A percentile compares a stretch with the other conserved stretches of the same genome.
phyloP scores from a whole-genome alignment of 53 echinoderm and acorn worm species.

The Luidia sarsii region DNA sequence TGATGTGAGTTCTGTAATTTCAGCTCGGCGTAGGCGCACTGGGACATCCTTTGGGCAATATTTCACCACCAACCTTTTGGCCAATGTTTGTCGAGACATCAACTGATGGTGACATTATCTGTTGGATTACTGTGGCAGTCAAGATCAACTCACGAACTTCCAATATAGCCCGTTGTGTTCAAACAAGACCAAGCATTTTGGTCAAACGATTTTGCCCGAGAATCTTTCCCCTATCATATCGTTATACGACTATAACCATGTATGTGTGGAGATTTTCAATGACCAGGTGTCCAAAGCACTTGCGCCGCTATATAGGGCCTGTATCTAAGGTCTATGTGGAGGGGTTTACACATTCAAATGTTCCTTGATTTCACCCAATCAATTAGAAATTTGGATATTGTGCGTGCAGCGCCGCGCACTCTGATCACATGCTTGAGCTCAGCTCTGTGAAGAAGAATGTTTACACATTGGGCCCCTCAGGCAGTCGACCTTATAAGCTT shows the following conservation, averaged over 20 bases:
- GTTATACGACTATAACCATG: too few species aligned
- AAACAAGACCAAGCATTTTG: too few species aligned
- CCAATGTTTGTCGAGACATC: neutral
- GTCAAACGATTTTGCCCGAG: too few species aligned
- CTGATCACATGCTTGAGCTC: neutral
- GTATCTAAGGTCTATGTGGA: too few species aligned
- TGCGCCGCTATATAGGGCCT: too few species aligned
- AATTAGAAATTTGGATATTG: too few species aligned
- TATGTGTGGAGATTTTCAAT: too few species aligned
- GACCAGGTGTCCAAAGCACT: too few species aligned
- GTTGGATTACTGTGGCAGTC: neutral
- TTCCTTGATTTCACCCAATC: too few species aligned
- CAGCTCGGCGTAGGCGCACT: neutral
- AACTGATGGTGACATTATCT: neutral
- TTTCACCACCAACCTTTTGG: neutral
- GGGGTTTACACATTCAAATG: too few species aligned
- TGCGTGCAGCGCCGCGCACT: too few species aligned
- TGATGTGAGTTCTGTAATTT: slow-evolving; percentile 39
- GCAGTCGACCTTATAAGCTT: neutral
- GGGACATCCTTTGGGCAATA: neutral
- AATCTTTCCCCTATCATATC: too few species aligned
- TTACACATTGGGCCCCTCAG: neutral
- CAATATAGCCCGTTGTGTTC: neutral
- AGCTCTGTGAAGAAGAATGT: neutral
- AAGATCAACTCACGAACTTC: neutral